Conservation (phyloP, 2,113 vertebrate genomes). For the Hemiscyllium ocellatum region DNA sequence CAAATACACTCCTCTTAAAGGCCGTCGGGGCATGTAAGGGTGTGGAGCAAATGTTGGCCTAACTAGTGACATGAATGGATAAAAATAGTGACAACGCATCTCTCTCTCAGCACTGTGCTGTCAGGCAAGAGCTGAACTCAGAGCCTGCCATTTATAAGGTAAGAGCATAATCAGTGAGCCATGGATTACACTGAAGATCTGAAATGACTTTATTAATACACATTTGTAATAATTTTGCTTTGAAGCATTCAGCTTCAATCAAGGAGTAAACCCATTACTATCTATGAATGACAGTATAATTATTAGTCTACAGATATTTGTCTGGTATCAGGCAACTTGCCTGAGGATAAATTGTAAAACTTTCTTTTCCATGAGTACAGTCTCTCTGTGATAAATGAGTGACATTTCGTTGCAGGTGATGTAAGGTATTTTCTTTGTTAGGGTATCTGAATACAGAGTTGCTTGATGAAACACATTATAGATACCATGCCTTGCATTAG, state of each 20-base stretch:
- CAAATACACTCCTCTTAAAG: no score
- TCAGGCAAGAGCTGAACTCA: no score
- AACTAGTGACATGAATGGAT: no score
- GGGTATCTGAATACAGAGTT: neutral
- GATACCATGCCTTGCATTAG: neutral
- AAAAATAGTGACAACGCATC: no score
- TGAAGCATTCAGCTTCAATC: constrained; percentile 1
- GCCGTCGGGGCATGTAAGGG: no score
- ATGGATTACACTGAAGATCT: neutral
- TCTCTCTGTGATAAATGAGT: neutral
- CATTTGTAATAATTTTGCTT: neutral
- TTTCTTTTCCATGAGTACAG: neutral
- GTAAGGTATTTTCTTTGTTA: neutral
- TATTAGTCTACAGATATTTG: neutral
- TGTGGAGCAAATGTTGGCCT: no score
- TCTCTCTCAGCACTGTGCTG: no score
- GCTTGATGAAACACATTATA: neutral
- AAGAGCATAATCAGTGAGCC: neutral
- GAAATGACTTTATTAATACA: neutral
- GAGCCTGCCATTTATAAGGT: no score
- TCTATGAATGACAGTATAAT: neutral
- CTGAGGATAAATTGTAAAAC: neutral
- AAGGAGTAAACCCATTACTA: neutral
- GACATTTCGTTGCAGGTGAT: neutral
- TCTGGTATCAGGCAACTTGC: neutral